Base-by-base conservation (phyloP, 1,140 invertebrate genomes). In the Mizuhopecten yessoensis region DNA sequence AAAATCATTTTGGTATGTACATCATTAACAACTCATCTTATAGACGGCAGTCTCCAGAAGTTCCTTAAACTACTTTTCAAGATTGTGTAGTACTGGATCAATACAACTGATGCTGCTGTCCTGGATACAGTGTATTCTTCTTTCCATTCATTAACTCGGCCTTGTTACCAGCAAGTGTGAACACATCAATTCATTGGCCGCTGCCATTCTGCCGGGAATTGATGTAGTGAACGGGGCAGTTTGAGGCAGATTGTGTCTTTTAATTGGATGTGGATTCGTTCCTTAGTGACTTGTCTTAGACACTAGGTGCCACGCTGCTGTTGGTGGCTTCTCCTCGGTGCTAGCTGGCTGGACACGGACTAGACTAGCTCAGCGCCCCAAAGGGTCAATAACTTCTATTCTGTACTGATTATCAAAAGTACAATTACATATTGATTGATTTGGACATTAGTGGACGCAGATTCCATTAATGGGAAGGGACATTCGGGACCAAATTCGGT, bases 131-230 rank as follows among this genome's bases (percentile, higher is more conserved):
- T 75, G 57, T 75, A 29, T 75, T 29, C 23, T 17, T 17, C 9
- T 13, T 13, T 7, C 17, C 57, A n/a, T 75, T 75, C 57, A 75
- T 75, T 75, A 75, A 75, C 23, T n/a, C 23, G 29, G 23, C n/a
- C 57, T 75, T 29, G 57, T 75, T 75, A 75, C 57, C 29, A 29
- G 57, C 57, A 29, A 75, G 57, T 75, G 57, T 29, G 57, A 75
- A 75, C 57, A 75, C 57, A 75, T 75, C 57, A 75, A 75, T 75
- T 75, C 57, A 75, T 75, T 75, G 57, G 57, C 57, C 29, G 57
- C 23, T 75, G 57, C 11, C 23, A n/a, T 17, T 75, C 57, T 75
- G n/a, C 57, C 29, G 57, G 57, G 57, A 75, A 75, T 75, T 75
- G 57, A 75, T 75, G 57, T 75, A 75, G 57, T 75, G 23, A 75